Percentiles rank a stretch among this genome's conserved stretches.
Conservation (phyloP, 2,113 vertebrate genomes). For the Carassius carassius region DNA sequence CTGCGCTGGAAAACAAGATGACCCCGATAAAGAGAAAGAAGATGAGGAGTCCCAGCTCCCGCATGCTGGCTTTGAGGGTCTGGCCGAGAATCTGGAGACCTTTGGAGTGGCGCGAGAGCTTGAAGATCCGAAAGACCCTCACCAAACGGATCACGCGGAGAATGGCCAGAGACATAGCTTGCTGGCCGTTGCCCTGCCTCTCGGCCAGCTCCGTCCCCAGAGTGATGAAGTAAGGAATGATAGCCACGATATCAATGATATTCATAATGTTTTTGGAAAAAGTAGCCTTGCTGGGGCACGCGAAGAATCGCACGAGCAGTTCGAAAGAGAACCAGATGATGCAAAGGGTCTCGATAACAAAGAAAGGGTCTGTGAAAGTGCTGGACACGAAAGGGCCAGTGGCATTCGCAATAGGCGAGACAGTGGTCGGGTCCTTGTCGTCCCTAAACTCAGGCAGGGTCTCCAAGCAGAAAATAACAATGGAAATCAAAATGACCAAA, state of each 20-base stretch:
- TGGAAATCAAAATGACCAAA: conserved; percentile 95
- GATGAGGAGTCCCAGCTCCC: conserved; percentile 92
- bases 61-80: conserved; percentile 96
- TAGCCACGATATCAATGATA: conserved; percentile 97
- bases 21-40: conserved; percentile 98
- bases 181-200: conserved; percentile 88
- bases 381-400: conserved; percentile 68
- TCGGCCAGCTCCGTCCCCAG: conserved; percentile 94
- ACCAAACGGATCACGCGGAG: conserved; percentile 93
- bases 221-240: conserved; percentile 98
- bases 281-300: conserved; percentile 93
- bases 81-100: conserved; percentile 96
- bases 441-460: conserved; percentile 95
- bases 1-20: conserved; percentile 95
- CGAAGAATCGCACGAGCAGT: conserved; percentile 92
- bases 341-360: conserved; percentile 96
- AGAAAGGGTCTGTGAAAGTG: conserved; percentile 92
- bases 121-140: conserved; percentile 96
- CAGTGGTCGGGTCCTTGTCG: conserved; percentile 79
- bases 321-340: conserved; percentile 99
- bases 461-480: conserved; percentile 97
- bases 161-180: conserved; percentile 97
- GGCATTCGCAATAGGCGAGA: conserved; percentile 68
- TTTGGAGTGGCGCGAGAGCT: conserved; percentile 95
- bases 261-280: conserved; percentile 99